Evolutionary conservation across 2,888 invertebrate species (phyloP), one percentile per base, ranked within the genome.

Genomic region (Xylota segnis): DNA sequence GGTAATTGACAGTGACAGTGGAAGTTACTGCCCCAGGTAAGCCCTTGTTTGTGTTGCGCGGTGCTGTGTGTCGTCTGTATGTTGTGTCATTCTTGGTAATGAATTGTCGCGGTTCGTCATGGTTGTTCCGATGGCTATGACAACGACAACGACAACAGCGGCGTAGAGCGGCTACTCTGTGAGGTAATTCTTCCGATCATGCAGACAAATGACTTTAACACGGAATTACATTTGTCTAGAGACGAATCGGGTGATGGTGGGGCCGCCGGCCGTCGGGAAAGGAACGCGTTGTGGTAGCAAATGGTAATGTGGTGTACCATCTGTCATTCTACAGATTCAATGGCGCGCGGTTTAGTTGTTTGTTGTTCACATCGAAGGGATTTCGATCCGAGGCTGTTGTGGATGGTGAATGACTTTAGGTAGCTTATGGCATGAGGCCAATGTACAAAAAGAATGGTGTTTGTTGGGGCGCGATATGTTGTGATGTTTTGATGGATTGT

Each of bases 51-150:
- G 66, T 66, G 45, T 27, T 37, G 54, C 9, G 29, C 16, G 23
- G 14, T 37, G 45, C 16, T 43, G 58, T 58, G 14, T 32, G 56
- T 68, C 27, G 59, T 32, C 14, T 47, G 70, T 63, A 71, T 82
- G 76, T 84, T 81, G 66, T 81, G 84, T 86, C 81, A 81, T 81
- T 79, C 71, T 76, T 71, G 66, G 71, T 84, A 84, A 84, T 84
- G 76, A 84, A 84, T 81, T 76, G 84, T 84, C 81, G 71, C 52
- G n/a, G 58, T 76, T 66, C 76, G 71, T 84, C 79, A 84, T 84
- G 79, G 84, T 45, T 43, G 59, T 71, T 54, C 58, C 66, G 29
- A 56, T 54, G 63, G 23, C 45, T 16, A 50, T 66, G 12, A 37
- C 40, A 29, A 32, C 65, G 54, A 63, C 58, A 37, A 68, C 58